Evolutionary conservation across 2,797 vertebrate genomes (phyloP).

Genomic region (Limosa lapponica): DNA sequence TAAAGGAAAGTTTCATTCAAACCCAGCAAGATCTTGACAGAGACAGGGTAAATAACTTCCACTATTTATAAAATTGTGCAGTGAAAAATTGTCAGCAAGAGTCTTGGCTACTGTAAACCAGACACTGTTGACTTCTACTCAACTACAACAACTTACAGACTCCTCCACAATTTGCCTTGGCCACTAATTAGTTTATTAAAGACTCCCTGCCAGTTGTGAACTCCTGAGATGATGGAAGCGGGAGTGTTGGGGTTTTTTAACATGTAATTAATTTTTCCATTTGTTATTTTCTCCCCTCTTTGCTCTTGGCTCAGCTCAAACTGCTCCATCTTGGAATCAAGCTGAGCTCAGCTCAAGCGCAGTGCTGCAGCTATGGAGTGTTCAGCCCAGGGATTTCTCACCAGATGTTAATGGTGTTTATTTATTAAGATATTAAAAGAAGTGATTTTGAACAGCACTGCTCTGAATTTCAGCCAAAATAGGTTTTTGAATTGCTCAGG

Average conservation of each 20-base stretch:
- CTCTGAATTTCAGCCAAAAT: conserved; percentile 18
- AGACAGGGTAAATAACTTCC: not conserved
- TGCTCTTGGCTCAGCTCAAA: not conserved
- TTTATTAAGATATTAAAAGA: conserved; percentile 7
- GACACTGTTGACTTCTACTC: not conserved
- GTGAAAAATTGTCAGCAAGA: not conserved
- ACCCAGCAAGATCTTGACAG: not conserved
- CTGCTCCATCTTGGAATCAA: not conserved
- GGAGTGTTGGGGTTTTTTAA: not conserved
- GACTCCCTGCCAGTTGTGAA: conserved; percentile 20
- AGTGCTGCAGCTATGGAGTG: not conserved
- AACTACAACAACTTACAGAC: not conserved
- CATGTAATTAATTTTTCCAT: conserved; percentile 49
- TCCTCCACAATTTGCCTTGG: not conserved
- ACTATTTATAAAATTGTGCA: not conserved
- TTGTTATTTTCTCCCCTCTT: conserved; percentile 1
- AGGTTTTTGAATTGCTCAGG: not conserved
- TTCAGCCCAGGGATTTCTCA: not conserved
- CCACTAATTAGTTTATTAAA: conserved; percentile 42
- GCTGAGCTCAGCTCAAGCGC: not conserved
- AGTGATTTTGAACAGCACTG: not conserved
- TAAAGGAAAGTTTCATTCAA: not conserved
- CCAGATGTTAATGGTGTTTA: conserved; percentile 10
- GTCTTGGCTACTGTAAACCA: not conserved
- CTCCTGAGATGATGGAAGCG: conserved; percentile 24